Evolutionary conservation across 2,888 invertebrate species (phyloP).

Genomic region (Aricia artaxerxes): DNA sequence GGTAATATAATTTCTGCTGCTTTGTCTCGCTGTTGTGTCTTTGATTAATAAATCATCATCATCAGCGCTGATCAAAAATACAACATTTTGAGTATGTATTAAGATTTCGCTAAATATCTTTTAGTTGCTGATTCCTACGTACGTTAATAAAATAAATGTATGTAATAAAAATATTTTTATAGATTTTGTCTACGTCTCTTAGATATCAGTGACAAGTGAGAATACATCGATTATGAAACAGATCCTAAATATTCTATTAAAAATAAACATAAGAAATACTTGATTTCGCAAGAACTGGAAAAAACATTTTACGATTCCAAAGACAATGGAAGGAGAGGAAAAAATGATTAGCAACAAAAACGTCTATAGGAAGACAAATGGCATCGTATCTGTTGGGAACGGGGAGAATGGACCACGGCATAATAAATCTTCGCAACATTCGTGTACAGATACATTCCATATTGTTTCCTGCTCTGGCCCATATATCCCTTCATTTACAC

Average conservation of each 20-base stretch:
- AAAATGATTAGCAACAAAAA: slow-evolving; percentile 18
- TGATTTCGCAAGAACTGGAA: too few relatives aligned
- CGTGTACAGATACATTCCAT: slow-evolving; percentile 14
- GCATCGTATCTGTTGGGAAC: slow-evolving; percentile 8
- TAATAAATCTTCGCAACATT: slow-evolving; percentile 16
- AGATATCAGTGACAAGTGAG: too few relatives aligned
- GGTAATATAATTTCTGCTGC: not conserved
- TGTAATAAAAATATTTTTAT: too few relatives aligned
- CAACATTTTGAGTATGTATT: not conserved
- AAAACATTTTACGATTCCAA: not conserved
- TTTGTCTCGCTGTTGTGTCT: not conserved
- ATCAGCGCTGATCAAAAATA: not conserved
- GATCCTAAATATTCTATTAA: too few relatives aligned
- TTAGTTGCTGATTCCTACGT: too few relatives aligned
- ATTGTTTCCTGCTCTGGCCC: not conserved
- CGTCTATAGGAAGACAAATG: slow-evolving; percentile 19
- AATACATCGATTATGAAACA: too few relatives aligned
- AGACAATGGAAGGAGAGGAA: not conserved
- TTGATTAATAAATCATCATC: not conserved
- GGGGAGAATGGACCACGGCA: not conserved
- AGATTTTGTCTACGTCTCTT: too few relatives aligned
- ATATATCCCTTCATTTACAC: slow-evolving; percentile 10
- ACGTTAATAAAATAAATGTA: too few relatives aligned
- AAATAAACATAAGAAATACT: too few relatives aligned
- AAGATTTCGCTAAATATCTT: not conserved